These are phyloP conservation scores for Psophia crepitans DNA, from an alignment of 2,113 vertebrate genomes.

Conservation along the genomic window DNA sequence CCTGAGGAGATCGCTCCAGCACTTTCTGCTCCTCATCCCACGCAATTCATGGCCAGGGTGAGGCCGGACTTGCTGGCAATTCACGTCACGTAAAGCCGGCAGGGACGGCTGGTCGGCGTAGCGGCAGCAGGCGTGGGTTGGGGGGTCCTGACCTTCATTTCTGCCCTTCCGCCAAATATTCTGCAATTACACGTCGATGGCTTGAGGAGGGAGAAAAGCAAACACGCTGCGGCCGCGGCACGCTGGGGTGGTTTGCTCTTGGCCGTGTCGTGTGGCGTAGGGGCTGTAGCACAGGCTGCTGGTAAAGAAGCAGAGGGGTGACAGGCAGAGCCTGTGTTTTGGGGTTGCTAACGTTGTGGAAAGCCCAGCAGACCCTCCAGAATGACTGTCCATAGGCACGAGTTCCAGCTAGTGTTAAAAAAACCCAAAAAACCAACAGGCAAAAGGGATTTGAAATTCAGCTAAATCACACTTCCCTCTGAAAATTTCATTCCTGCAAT, in stretches of 20 bases:
- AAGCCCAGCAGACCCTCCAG: neutral
- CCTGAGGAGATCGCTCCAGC: fast-evolving
- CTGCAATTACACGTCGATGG: neutral
- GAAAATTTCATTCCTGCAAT: conserved; percentile 22
- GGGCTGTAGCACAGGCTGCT: neutral
- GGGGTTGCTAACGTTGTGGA: neutral
- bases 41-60: neutral
- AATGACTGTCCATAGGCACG: neutral
- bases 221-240: neutral
- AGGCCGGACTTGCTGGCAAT: neutral
- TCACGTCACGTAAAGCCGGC: neutral
- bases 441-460: neutral
- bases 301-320: neutral
- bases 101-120: neutral
- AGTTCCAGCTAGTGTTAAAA: neutral
- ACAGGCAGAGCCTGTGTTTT: neutral
- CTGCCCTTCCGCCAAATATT: conserved; percentile 21
- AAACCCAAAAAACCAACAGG: neutral
- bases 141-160: conserved; percentile 26
- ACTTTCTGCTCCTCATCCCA: neutral
- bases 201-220: neutral
- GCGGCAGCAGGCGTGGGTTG: neutral
- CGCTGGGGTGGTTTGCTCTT: neutral
- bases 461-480: neutral
- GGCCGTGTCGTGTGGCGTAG: neutral